A percentile compares a stretch with the other conserved stretches of the same genome.
phyloP scores from a whole-genome alignment of 2,888 invertebrate genomes.

The Platycheirus rosarum region DNA sequence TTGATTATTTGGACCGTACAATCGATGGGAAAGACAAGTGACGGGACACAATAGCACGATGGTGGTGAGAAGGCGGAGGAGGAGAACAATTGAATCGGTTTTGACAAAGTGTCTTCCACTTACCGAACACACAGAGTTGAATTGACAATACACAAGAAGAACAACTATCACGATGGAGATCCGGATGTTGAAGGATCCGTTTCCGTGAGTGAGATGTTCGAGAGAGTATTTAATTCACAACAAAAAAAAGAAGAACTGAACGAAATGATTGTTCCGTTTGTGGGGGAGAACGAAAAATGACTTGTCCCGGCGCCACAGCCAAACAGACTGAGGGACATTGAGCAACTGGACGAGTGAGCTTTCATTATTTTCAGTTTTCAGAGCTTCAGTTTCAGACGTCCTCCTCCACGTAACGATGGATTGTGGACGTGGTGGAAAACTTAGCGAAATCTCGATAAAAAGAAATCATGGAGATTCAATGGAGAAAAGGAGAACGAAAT shows the following conservation, averaged over 20 bases:
- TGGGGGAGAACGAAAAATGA: constrained; percentile 60
- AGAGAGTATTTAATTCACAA: constrained; percentile 41
- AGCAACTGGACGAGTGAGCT: constrained; percentile 62
- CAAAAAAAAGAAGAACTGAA: constrained; percentile 67
- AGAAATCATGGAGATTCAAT: constrained; percentile 11
- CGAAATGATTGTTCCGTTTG: constrained; percentile 42
- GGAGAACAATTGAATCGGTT: constrained; percentile 20
- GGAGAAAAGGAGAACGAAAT: constrained; percentile 16
- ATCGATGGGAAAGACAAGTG: background rate
- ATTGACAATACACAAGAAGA: constrained; percentile 15
- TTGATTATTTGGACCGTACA: constrained; percentile 43
- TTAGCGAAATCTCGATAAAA: constrained; percentile 1
- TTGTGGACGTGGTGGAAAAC: constrained; percentile 50
- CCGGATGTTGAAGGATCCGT: constrained; percentile 33
- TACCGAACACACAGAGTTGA: constrained; percentile 1
- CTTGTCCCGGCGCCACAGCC: constrained; percentile 72
- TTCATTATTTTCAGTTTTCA: constrained; percentile 24
- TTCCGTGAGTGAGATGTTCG: constrained; percentile 37
- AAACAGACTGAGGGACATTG: constrained; percentile 60
- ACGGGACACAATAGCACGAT: background rate
- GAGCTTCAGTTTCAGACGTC: too few relatives aligned
- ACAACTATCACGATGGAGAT: constrained; percentile 4
- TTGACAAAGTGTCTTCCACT: constrained; percentile 26
- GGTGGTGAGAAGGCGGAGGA: too few relatives aligned
- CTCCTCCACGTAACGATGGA: too few relatives aligned